Evolutionary conservation across 2,888 invertebrate genomes (phyloP).

Genomic region (Erannis defoliaria): DNA sequence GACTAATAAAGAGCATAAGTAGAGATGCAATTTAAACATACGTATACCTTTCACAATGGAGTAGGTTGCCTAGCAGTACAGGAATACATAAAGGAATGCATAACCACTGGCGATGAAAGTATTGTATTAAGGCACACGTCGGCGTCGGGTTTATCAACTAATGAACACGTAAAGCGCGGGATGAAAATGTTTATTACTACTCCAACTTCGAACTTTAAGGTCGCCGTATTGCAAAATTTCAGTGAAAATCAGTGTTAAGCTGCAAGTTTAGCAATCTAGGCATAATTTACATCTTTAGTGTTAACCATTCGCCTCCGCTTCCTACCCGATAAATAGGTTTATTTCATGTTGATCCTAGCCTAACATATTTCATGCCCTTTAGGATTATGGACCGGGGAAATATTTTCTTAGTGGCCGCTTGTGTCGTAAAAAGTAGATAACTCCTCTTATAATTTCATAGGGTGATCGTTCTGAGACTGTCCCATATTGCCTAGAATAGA

Average conservation of each 20-base stretch:
- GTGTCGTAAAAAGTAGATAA: slow-evolving; percentile 55
- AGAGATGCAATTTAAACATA: slow-evolving; percentile 43
- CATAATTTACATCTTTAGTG: slow-evolving; percentile 49
- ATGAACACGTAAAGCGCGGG: slow-evolving; percentile 29
- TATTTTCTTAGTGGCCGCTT: slow-evolving; percentile 51
- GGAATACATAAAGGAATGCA: slow-evolving; percentile 39
- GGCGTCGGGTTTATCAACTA: slow-evolving; percentile 34
- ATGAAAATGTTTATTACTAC: slow-evolving; percentile 39
- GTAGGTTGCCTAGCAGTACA: slow-evolving; percentile 19
- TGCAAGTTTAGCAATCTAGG: slow-evolving; percentile 55
- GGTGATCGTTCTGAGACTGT: slow-evolving; percentile 39
- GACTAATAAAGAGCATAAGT: slow-evolving; percentile 59
- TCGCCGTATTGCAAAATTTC: slow-evolving; percentile 52
- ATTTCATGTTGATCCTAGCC: slow-evolving; percentile 56
- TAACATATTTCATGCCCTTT: slow-evolving; percentile 61
- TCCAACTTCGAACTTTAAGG: slow-evolving; percentile 39
- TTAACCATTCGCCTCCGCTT: slow-evolving; percentile 47
- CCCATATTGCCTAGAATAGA: slow-evolving; percentile 29
- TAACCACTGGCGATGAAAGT: slow-evolving; percentile 37
- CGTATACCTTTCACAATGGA: slow-evolving; percentile 39
- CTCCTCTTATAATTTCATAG: slow-evolving; percentile 51
- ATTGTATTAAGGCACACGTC: slow-evolving; percentile 28
- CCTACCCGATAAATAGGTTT: slow-evolving; percentile 55
- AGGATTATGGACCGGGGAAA: slow-evolving; percentile 51
- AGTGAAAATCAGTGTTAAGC: slow-evolving; percentile 52